Evolutionary conservation across 2,797 vertebrate genomes (phyloP).

Genomic region (Carduelis carduelis): DNA sequence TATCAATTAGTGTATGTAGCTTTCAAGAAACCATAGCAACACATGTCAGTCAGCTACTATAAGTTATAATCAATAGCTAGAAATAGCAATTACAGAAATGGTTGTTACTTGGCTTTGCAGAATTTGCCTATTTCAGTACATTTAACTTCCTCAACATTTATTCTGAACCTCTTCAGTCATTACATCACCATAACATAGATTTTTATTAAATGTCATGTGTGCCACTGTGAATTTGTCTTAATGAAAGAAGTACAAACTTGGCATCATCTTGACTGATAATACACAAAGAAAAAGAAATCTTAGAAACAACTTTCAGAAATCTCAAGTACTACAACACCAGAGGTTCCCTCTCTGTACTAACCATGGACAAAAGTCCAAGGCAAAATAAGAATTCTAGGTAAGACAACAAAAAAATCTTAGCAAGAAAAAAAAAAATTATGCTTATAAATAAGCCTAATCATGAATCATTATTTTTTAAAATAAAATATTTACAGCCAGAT

Average conservation of each 20-base stretch:
- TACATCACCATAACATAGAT: neutral
- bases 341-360: neutral
- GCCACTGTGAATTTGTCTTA: neutral
- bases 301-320: neutral
- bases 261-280: neutral
- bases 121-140: slow-evolving; percentile 33
- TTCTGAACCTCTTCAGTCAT: neutral
- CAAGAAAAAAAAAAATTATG: neutral
- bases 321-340: neutral
- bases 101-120: slow-evolving; percentile 21
- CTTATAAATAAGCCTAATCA: neutral
- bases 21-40: slow-evolving; percentile 63
- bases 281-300: neutral
- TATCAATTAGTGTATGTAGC: slow-evolving; percentile 35
- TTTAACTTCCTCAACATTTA: slow-evolving; percentile 36
- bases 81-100: slow-evolving; percentile 56
- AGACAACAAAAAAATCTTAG: neutral
- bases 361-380: neutral
- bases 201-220: neutral
- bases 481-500: neutral
- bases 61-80: slow-evolving; percentile 56
- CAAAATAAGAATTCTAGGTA: neutral
- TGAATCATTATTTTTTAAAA: neutral
- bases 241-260: neutral
- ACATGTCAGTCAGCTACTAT: slow-evolving; percentile 31